Base-by-base conservation (phyloP, 2,888 invertebrate genomes). In the Notodonta dromedarius region DNA sequence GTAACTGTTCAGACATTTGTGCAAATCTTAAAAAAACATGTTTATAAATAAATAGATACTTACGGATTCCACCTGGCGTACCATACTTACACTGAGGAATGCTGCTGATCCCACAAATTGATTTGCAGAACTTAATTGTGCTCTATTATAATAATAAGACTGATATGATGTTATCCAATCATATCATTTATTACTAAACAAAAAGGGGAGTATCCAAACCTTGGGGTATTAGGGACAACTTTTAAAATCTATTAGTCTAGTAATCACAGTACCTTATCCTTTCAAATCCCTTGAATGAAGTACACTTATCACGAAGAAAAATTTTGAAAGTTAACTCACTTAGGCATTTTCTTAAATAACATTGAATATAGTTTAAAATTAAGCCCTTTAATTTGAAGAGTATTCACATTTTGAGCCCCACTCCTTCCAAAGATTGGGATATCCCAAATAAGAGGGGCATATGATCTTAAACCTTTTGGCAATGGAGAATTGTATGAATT, bases 11-110 rank as follows among this genome's bases (percentile, higher is more conserved):
- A 57, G 32, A 42, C 61, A 69, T 57, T 50, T 57, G 57, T 40
- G 60, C 32, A 59, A 16, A 50, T 57, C 67, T 67, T 77, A 70
- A 71, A 72, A 73, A 76, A 79, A 75, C 64, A 74, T 66, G 67
- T 76, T 78, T 82, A 83, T 75, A 82, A 80, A 69, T 70, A 79
- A 84, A 85, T 74, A 78, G 78, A 88, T 90, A 89, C 90, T 87
- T 87, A 88, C 85, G 82, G 72, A 67, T 63, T 71, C 71, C 69
- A 62, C 64, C 61, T 46, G 61, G 58, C 61, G 58, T 61, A 39
- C 14, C 60, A 81, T 83, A 83, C 84, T 83, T 78, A 84, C 82
- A 61, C 13, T 58, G 60, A 48, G 44, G 65, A 48, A 54, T 62
- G 60, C 68, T 74, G 60, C 67, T 76, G 71, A 69, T 65, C 69